Evolutionary conservation across 2,113 vertebrate genomes (phyloP).

Genomic region (Chloroceryle aenea): DNA sequence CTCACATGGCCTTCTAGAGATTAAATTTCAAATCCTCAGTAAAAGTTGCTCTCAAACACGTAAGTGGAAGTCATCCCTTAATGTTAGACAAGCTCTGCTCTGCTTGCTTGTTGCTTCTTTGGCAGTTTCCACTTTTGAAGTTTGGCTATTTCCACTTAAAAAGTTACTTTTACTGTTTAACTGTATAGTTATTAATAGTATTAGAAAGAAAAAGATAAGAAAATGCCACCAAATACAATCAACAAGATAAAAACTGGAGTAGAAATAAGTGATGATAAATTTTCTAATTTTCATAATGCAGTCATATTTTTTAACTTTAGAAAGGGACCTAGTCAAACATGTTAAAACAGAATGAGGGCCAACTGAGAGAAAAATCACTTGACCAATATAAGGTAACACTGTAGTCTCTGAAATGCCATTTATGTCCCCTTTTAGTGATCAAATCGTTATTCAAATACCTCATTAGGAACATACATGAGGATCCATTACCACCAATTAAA

Average conservation of each 20-base stretch:
- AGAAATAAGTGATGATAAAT: not conserved
- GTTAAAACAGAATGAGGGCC: not conserved
- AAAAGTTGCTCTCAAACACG: not conserved
- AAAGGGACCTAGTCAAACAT: not conserved
- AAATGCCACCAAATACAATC: not conserved
- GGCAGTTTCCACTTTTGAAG: not conserved
- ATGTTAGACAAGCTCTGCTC: not conserved
- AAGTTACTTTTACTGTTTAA: not conserved
- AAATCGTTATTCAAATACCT: conserved; percentile 67
- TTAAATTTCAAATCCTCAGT: not conserved
- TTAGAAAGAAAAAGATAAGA: not conserved
- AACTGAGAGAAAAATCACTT: not conserved
- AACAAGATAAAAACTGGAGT: not conserved
- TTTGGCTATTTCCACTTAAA: not conserved
- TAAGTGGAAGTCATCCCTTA: not conserved
- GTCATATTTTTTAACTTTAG: not conserved
- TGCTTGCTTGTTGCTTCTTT: not conserved
- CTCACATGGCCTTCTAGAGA: not conserved
- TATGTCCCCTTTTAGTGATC: not conserved
- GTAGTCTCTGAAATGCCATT: not conserved
- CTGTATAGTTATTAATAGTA: not conserved
- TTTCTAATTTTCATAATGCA: not conserved
- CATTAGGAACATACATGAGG: conserved; percentile 74
- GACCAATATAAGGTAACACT: not conserved
- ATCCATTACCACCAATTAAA: not conserved